These are phyloP conservation scores for Garrulus glandarius DNA, from an alignment of 2,797 vertebrate genomes.

Conservation along the genomic window DNA sequence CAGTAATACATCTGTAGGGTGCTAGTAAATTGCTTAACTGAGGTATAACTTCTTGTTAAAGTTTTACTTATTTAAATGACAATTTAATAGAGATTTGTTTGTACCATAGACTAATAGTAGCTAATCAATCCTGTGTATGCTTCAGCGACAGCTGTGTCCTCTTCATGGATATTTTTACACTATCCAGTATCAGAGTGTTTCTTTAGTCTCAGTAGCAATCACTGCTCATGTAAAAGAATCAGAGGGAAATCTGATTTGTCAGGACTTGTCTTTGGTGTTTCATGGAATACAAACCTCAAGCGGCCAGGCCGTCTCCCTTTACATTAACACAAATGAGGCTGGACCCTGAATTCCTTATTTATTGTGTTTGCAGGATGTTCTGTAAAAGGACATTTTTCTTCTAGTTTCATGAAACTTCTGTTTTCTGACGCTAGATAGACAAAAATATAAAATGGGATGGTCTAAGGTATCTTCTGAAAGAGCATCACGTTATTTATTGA, in stretches of 20 bases:
- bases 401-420: background rate
- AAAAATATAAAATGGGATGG: background rate
- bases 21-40: background rate
- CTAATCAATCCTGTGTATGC: background rate
- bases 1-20: background rate
- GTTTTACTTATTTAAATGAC: background rate
- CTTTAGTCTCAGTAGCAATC: background rate
- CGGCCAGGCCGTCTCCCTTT: background rate
- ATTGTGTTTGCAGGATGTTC: background rate
- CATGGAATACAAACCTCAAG: background rate
- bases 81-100: background rate
- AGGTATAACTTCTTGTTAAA: background rate
- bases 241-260: background rate
- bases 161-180: conserved; percentile 18
- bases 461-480: background rate
- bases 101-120: background rate
- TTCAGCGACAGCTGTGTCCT: background rate
- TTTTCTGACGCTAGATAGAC: background rate
- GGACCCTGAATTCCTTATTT: background rate
- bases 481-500: background rate
- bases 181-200: background rate
- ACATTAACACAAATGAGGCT: background rate
- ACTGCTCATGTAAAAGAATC: background rate
- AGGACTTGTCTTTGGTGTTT: background rate
- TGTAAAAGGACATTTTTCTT: background rate